Conservation (phyloP, 1,140 invertebrate genomes). For the Ridgeia piscesae region DNA sequence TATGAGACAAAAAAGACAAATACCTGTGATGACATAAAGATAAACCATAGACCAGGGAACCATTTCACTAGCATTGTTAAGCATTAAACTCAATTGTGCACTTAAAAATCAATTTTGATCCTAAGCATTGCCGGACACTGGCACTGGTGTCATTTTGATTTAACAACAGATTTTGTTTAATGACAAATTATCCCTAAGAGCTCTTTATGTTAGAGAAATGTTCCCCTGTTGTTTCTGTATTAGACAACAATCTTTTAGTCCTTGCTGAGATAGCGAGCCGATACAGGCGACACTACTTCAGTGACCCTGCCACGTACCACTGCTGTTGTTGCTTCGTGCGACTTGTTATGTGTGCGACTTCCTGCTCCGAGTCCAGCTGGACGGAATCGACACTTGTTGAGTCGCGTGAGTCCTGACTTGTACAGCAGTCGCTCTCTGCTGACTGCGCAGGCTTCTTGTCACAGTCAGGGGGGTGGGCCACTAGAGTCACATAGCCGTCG, state of each 20-base stretch:
- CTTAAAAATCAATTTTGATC: too few relatives aligned
- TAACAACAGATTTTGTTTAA: too few relatives aligned
- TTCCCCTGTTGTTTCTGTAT: too few relatives aligned
- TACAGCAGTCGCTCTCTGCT: neutral
- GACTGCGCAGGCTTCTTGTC: neutral
- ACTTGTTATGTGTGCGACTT: neutral
- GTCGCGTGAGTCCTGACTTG: neutral
- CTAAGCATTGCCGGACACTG: too few relatives aligned
- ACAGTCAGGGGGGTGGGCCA: constrained; percentile 53
- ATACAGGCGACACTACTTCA: neutral
- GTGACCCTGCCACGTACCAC: neutral
- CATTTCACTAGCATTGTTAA: too few relatives aligned
- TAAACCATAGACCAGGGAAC: too few relatives aligned
- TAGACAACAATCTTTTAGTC: too few relatives aligned
- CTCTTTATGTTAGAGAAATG: too few relatives aligned
- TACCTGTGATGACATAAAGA: neutral
- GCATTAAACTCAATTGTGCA: too few relatives aligned
- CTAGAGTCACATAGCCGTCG: constrained; percentile 61
- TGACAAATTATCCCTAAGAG: too few relatives aligned
- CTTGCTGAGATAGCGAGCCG: neutral
- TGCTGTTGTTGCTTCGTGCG: neutral
- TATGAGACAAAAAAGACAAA: neutral
- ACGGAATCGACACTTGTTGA: neutral
- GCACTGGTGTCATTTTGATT: too few relatives aligned
- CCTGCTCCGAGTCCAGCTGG: neutral